Conservation (phyloP, 2,888 invertebrate genomes). For the Latrodectus elegans region DNA sequence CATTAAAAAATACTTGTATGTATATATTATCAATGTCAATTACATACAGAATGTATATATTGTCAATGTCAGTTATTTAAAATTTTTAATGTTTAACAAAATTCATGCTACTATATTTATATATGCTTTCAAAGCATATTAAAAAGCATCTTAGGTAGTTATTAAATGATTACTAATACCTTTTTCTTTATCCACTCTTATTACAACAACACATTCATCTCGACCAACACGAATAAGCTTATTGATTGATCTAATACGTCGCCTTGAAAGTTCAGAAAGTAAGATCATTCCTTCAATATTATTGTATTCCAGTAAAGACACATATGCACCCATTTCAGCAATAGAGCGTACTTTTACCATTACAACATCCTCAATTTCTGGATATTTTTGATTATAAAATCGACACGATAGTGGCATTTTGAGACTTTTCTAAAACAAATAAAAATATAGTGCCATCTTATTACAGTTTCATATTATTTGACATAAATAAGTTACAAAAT, state of each 20-base stretch:
- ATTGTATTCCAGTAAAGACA: conserved; percentile 97
- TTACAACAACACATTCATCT: conserved; percentile 99
- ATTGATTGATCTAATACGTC: conserved; percentile 99
- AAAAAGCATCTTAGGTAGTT: too few relatives aligned
- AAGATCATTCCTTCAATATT: conserved; percentile 95
- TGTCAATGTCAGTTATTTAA: too few relatives aligned
- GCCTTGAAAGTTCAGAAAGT: conserved; percentile 95
- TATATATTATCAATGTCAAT: too few relatives aligned
- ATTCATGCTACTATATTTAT: too few relatives aligned
- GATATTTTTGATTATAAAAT: conserved; percentile 97
- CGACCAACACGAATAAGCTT: conserved; percentile 98
- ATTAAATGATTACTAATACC: conserved; percentile 78
- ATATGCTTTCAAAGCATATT: too few relatives aligned
- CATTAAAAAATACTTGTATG: too few relatives aligned
- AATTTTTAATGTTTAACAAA: too few relatives aligned
- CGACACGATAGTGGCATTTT: conserved; percentile 89
- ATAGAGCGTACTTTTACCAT: conserved; percentile 98
- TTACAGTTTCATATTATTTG: not conserved
- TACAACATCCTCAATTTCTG: conserved; percentile 99
- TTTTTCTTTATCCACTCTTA: conserved; percentile 99
- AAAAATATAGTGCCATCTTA: conserved; percentile 12
- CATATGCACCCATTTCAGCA: conserved; percentile 99
- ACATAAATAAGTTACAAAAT: too few relatives aligned
- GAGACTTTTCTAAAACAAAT: not conserved
- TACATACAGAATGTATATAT: too few relatives aligned